phyloP scores from a whole-genome alignment of 2,113 vertebrate species.

The Eulemur macaco region DNA sequence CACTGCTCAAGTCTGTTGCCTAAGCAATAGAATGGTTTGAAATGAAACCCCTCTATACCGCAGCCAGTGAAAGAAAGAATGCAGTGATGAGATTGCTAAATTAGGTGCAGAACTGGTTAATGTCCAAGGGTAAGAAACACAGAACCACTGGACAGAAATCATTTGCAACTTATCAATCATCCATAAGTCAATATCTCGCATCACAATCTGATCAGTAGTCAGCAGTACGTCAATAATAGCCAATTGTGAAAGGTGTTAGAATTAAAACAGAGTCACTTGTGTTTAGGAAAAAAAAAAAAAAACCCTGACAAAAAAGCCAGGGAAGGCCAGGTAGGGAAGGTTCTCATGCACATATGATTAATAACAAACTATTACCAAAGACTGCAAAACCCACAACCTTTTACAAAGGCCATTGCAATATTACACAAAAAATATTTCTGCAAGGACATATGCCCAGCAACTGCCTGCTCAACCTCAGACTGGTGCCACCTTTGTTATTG shows the following conservation, averaged over 20 bases:
- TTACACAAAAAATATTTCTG: neutral
- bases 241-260: neutral
- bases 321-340: neutral
- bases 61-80: neutral
- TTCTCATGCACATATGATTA: neutral
- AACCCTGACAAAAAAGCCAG: neutral
- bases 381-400: neutral
- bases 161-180: neutral
- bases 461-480: neutral
- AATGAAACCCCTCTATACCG: neutral
- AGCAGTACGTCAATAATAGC: neutral
- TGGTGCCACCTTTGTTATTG: neutral
- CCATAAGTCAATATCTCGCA: neutral
- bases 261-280: neutral
- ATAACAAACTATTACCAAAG: neutral
- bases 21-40: constrained; percentile 11
- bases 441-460: neutral
- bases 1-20: neutral
- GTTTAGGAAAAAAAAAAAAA: neutral
- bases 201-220: neutral
- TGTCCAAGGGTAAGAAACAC: neutral
- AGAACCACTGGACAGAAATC: neutral
- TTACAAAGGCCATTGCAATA: neutral
- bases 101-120: neutral
- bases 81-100: neutral